These are phyloP conservation scores for Contarinia nasturtii DNA, from an alignment of 1,140 invertebrate species.

Conservation along the genomic window DNA sequence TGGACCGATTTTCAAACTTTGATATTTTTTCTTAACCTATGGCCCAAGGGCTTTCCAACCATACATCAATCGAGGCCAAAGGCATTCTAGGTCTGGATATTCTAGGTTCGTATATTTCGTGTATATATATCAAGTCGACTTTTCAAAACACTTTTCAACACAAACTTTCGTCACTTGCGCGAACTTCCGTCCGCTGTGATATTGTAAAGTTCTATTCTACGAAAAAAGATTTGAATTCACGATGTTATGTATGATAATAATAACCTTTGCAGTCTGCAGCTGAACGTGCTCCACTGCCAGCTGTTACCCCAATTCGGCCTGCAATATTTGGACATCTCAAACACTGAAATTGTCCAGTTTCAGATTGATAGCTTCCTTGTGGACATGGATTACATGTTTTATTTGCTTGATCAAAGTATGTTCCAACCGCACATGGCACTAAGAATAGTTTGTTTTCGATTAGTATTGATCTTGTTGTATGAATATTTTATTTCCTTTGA, in stretches of 20 bases:
- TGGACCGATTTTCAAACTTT: too few species aligned
- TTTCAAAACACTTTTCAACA: constrained; percentile 12
- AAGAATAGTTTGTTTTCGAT: constrained; percentile 8
- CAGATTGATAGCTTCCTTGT: constrained; percentile 82
- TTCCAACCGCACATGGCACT: constrained; percentile 90
- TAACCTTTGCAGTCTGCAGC: constrained; percentile 78
- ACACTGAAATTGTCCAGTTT: constrained; percentile 76
- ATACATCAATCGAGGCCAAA: too few species aligned
- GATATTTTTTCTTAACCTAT: too few species aligned
- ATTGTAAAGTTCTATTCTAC: not conserved
- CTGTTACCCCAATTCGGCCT: constrained; percentile 69
- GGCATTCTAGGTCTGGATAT: too few species aligned
- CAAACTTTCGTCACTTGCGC: too few species aligned
- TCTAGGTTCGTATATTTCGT: too few species aligned
- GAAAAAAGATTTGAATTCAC: constrained; percentile 1
- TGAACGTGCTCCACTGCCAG: constrained; percentile 64
- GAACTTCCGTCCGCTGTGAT: too few species aligned
- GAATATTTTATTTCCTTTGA: not conserved
- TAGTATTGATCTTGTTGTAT: not conserved
- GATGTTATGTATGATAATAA: too few species aligned
- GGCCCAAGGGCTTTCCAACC: too few species aligned
- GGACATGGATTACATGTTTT: constrained; percentile 69
- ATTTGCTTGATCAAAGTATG: constrained; percentile 57
- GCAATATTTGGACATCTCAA: constrained; percentile 72
- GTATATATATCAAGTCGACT: too few species aligned